phyloP scores from a whole-genome alignment of 2,888 invertebrate species.

The Papilio protenor region DNA sequence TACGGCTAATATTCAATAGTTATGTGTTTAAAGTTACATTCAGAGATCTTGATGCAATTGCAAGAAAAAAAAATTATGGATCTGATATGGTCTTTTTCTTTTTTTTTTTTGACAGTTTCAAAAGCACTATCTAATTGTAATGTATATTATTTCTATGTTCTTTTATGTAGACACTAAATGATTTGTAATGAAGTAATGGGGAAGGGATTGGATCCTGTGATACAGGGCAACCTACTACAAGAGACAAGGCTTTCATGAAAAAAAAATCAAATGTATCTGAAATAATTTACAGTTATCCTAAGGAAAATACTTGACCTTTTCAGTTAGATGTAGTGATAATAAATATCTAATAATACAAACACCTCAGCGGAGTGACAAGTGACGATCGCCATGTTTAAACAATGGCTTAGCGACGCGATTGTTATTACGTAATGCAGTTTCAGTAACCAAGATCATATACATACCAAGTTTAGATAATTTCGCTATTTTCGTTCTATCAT shows the following conservation, averaged over 20 bases:
- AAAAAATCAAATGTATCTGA: not conserved
- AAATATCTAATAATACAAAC: slow-evolving; percentile 17
- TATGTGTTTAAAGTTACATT: not conserved
- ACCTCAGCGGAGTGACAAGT: not conserved
- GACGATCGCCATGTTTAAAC: slow-evolving; percentile 12
- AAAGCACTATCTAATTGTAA: too few species aligned
- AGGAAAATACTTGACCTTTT: slow-evolving; percentile 32
- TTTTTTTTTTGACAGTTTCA: too few species aligned
- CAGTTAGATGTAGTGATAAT: slow-evolving; percentile 6
- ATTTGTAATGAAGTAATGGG: too few species aligned
- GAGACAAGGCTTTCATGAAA: too few species aligned
- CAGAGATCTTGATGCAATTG: too few species aligned
- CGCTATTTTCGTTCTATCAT: not conserved
- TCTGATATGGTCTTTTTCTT: too few species aligned
- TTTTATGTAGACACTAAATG: too few species aligned
- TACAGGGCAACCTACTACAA: too few species aligned
- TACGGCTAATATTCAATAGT: not conserved
- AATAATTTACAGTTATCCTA: slow-evolving; percentile 32
- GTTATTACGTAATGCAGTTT: not conserved
- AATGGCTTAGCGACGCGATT: slow-evolving; percentile 4
- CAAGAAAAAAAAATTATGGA: too few species aligned
- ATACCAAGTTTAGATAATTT: not conserved
- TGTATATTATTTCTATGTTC: too few species aligned
- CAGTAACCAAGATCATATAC: not conserved
- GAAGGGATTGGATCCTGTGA: too few species aligned